phyloP scores from a whole-genome alignment of 1,140 invertebrate species.

The Brachionus sp. region DNA sequence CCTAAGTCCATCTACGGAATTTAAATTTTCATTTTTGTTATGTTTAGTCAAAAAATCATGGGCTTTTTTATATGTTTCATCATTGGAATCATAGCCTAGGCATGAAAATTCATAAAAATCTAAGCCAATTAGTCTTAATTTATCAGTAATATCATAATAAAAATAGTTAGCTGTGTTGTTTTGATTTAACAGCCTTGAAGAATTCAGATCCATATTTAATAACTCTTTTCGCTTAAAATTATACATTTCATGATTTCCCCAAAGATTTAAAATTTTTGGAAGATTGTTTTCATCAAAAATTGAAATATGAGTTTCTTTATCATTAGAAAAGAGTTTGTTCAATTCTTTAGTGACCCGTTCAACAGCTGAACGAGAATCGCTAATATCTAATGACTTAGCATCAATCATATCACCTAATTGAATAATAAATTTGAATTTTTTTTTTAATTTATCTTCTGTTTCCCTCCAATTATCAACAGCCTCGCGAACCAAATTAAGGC shows the following conservation, averaged over 20 bases:
- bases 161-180: constrained; percentile 19
- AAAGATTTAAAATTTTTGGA: constrained; percentile 51
- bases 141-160: constrained; percentile 9
- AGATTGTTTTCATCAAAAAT: constrained; percentile 47
- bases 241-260: constrained; percentile 60
- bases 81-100: constrained; percentile 50
- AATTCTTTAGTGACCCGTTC: constrained; percentile 20
- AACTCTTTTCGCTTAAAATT: constrained; percentile 54
- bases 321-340: constrained; percentile 46
- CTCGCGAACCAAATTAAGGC: constrained; percentile 51
- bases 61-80: constrained; percentile 47
- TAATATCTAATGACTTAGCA: constrained; percentile 50
- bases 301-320: constrained; percentile 34
- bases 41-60: constrained; percentile 48
- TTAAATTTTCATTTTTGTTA: constrained; percentile 53
- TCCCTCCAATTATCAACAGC: constrained; percentile 55
- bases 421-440: constrained; percentile 52
- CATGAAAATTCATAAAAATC: constrained; percentile 57
- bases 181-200: constrained; percentile 21
- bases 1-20: constrained; percentile 51
- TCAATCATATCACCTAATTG: constrained; percentile 60
- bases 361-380: constrained; percentile 46
- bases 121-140: constrained; percentile 47
- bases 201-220: constrained; percentile 47
- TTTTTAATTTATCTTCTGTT: not conserved